Evolutionary conservation across 2,888 invertebrate species (phyloP).

Genomic region (Drosophila helvetica): DNA sequence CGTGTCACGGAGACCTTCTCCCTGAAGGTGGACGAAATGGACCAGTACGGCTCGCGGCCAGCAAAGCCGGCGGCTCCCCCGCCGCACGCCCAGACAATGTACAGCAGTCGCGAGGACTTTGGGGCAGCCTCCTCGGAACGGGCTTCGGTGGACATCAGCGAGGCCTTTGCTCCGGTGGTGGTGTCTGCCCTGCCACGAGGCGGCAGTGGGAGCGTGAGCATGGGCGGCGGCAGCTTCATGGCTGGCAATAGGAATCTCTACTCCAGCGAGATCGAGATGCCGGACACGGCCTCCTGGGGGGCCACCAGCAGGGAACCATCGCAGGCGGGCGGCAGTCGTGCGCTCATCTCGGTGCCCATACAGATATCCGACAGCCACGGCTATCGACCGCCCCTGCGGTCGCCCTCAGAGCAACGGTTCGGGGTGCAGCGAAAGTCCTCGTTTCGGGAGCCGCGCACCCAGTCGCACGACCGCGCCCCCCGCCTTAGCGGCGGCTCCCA

Average conservation of each 20-base stretch:
- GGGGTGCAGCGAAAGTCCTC: slow-evolving; percentile 68
- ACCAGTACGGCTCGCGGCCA: slow-evolving; percentile 80
- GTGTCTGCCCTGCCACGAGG: slow-evolving; percentile 61
- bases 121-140: slow-evolving; percentile 58
- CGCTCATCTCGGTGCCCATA: slow-evolving; percentile 76
- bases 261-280: slow-evolving; percentile 75
- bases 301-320: slow-evolving; percentile 69
- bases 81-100: slow-evolving; percentile 66
- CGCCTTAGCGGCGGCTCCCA: slow-evolving; percentile 72
- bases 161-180: slow-evolving; percentile 80
- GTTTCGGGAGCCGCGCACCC: slow-evolving; percentile 81
- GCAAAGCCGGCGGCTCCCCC: slow-evolving; percentile 60
- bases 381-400: slow-evolving; percentile 53
- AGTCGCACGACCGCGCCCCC: slow-evolving; percentile 80
- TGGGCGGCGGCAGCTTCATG: slow-evolving; percentile 65
- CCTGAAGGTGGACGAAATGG: slow-evolving; percentile 83
- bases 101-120: slow-evolving; percentile 79
- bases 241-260: slow-evolving; percentile 78
- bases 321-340: slow-evolving; percentile 59
- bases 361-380: slow-evolving; percentile 58
- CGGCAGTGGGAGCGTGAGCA: slow-evolving; percentile 57
- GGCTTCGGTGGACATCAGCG: slow-evolving; percentile 64
- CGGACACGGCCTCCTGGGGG: slow-evolving; percentile 44
- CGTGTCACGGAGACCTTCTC: slow-evolving; percentile 83
- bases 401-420: slow-evolving; percentile 79